Evolutionary conservation across 2,888 invertebrate genomes (phyloP).

Genomic region (Ochropleura leucogaster): DNA sequence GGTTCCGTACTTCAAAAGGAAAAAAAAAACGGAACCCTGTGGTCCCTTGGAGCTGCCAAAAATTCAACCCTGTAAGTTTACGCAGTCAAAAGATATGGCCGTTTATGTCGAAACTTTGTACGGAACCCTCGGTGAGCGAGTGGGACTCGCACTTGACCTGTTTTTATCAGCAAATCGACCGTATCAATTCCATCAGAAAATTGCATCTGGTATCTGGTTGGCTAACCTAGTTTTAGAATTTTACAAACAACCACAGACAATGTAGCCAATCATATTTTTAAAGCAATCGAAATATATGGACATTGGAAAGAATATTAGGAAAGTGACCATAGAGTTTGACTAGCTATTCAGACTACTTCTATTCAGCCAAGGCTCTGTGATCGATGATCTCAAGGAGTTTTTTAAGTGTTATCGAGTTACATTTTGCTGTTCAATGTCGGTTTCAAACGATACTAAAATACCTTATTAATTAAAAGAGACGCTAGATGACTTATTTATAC

Average conservation of each 20-base stretch:
- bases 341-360: constrained; percentile 8
- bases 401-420: constrained; percentile 47
- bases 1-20: too few relatives aligned
- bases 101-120: too few relatives aligned
- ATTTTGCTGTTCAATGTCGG: constrained; percentile 42
- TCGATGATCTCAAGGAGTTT: constrained; percentile 47
- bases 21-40: too few relatives aligned
- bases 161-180: constrained; percentile 10
- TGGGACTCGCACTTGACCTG: too few relatives aligned
- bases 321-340: constrained; percentile 1
- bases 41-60: too few relatives aligned
- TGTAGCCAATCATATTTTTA: background rate
- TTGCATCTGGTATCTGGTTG: background rate
- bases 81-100: too few relatives aligned
- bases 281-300: background rate
- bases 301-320: too few relatives aligned
- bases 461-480: constrained; percentile 9
- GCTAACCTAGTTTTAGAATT: background rate
- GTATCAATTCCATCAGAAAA: constrained; percentile 24
- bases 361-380: constrained; percentile 2
- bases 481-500: constrained; percentile 7
- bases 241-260: background rate
- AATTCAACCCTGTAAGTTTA: too few relatives aligned
- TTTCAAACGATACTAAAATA: constrained; percentile 16
- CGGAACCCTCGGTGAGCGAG: too few relatives aligned